Evolutionary conservation across 2,888 invertebrate species (phyloP).

Genomic region (Abscondita cerata): DNA sequence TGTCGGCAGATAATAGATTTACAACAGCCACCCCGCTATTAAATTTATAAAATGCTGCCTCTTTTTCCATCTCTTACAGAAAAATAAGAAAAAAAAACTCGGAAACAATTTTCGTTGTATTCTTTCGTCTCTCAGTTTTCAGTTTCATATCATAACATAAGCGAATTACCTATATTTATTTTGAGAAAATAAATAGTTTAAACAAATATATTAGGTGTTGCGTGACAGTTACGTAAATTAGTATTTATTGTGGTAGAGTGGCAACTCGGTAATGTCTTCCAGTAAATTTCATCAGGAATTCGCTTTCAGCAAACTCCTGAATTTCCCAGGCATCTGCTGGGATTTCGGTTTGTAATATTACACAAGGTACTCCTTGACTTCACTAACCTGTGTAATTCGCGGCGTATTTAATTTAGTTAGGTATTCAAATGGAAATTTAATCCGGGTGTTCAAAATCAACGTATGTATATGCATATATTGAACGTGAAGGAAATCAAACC

Average conservation of each 20-base stretch:
- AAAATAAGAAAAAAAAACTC: neutral
- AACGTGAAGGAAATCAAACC: conserved; percentile 16
- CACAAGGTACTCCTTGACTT: conserved; percentile 29
- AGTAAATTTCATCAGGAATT: conserved; percentile 32
- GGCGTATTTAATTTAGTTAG: conserved; percentile 30
- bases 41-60: conserved; percentile 30
- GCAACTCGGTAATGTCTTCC: conserved; percentile 18
- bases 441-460: conserved; percentile 22
- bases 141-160: neutral
- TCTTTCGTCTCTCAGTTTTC: neutral
- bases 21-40: conserved; percentile 26
- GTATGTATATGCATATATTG: conserved; percentile 20
- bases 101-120: neutral
- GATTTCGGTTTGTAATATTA: conserved; percentile 32
- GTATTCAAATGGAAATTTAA: conserved; percentile 32
- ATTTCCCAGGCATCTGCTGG: conserved; percentile 28
- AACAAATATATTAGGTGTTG: conserved; percentile 17
- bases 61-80: conserved; percentile 18
- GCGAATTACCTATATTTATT: neutral
- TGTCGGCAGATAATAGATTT: conserved; percentile 34
- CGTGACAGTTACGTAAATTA: conserved; percentile 29
- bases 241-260: conserved; percentile 26
- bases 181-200: conserved; percentile 13
- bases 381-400: conserved; percentile 27
- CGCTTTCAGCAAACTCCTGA: conserved; percentile 23